Base-by-base conservation (phyloP, 2,113 vertebrate genomes). In the Uria lomvia region DNA sequence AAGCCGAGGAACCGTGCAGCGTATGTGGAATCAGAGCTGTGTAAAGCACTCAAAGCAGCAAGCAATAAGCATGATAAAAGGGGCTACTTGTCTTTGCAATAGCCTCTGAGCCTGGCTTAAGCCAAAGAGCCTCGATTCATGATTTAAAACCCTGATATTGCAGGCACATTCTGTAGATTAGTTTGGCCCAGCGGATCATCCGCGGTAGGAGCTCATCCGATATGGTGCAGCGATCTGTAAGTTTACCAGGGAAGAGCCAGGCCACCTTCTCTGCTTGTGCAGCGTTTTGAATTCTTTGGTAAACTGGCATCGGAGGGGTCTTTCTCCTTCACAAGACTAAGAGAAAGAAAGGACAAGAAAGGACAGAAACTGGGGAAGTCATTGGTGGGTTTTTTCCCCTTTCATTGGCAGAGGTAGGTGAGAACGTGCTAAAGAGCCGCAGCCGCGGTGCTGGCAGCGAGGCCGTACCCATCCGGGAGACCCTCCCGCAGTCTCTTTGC, bases 1-100 rank as follows among this genome's bases (percentile, higher is more conserved):
- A 60, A 14, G 92, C 88, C 6, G 58, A 88, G 94, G 91, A 94
- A 6, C 93, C 56, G 55, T 1, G 63, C n/a, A 40, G 70, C 7
- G 24, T 50, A 12, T 65, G 60, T 85, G 91, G 60, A 59, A 8
- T 60, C 60, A 12, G 89, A 56, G 86, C 86, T 83, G 12, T 13
- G 62, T 56, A 10, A 80, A 94, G 67, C 29, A 36, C 76, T 89
- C 38, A 2, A 26, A 74, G 82, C 82, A 70, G 53, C 32, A 5
- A 63, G 86, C 45, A 59, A 2, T 1, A 21, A 62, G 77, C 53
- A 4, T 67, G 85, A 59, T 27, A 36, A 80, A 88, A 78, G 63
- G 68, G 91, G 76, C 84, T 96, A 4, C 89, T 92, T 78, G 80
- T 94, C 80, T 89, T 71, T 49, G 65, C 53, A 32, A 3, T 30